Conservation (phyloP, 2,888 invertebrate genomes). For the Drosophila borborema region DNA sequence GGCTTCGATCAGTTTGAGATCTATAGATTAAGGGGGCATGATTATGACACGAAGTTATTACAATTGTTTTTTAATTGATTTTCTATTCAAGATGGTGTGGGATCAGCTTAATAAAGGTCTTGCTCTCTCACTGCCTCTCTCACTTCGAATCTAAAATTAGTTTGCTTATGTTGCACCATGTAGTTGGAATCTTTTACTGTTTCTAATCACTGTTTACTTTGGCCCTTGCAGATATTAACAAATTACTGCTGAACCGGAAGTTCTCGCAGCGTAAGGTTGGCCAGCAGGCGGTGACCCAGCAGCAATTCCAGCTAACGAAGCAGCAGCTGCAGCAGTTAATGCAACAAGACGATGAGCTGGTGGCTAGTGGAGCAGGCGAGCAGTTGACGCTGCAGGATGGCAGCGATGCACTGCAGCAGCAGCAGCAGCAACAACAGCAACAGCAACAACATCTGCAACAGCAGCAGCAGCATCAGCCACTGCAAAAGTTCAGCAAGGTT, state of each 20-base stretch:
- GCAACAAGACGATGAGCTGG: slow-evolving; percentile 78
- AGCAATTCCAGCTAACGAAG: slow-evolving; percentile 81
- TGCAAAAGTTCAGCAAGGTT: slow-evolving; percentile 83
- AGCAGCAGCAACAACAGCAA: slow-evolving; percentile 39
- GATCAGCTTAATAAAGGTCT: neutral
- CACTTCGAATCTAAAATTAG: neutral
- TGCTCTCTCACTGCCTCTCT: neutral
- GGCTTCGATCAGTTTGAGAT: too few species aligned
- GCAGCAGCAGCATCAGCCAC: slow-evolving; percentile 66
- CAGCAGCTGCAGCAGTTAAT: slow-evolving; percentile 75
- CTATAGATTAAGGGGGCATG: too few species aligned
- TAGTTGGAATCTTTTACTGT: neutral
- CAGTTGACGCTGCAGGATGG: slow-evolving; percentile 56
- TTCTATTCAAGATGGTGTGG: too few species aligned
- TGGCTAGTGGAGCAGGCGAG: slow-evolving; percentile 58
- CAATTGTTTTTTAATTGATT: too few species aligned
- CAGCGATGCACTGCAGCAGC: slow-evolving; percentile 54
- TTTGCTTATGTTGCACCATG: neutral
- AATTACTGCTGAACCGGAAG: slow-evolving; percentile 82
- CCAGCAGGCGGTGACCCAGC: slow-evolving; percentile 75
- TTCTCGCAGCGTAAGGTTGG: slow-evolving; percentile 83
- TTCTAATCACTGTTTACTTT: neutral
- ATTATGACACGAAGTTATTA: too few species aligned
- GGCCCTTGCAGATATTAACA: slow-evolving; percentile 81
- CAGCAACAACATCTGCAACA: slow-evolving; percentile 27